A percentile compares a stretch with the other conserved stretches of the same genome.
These are phyloP conservation scores for Drosophila nigromelanica DNA, from an alignment of 1,140 invertebrate species.

Conservation along the genomic window DNA sequence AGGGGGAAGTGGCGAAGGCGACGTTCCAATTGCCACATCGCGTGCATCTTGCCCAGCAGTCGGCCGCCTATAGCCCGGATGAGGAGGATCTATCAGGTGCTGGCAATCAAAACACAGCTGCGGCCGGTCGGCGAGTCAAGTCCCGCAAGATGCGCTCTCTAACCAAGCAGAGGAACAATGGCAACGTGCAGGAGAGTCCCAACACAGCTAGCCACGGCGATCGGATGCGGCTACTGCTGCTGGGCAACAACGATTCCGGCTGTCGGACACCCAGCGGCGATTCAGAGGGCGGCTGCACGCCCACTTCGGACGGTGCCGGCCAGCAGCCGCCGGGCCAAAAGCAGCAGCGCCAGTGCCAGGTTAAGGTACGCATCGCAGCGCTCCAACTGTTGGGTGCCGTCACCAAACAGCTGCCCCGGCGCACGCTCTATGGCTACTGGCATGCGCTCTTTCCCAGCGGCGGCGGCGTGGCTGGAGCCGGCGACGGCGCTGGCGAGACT, in stretches of 20 bases:
- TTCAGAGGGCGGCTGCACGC: constrained; percentile 85
- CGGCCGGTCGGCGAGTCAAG: constrained; percentile 80
- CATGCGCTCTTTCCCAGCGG: constrained; percentile 86
- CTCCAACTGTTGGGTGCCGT: constrained; percentile 84
- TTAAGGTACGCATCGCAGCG: constrained; percentile 85
- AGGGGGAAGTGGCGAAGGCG: constrained; percentile 64
- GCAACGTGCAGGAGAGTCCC: constrained; percentile 43
- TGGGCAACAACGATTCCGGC: constrained; percentile 37
- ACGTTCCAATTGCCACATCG: constrained; percentile 84
- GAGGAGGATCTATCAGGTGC: constrained; percentile 69
- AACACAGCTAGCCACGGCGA: constrained; percentile 35
- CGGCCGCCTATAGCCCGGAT: constrained; percentile 69
- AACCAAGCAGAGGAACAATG: constrained; percentile 67
- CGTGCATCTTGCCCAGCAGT: constrained; percentile 85
- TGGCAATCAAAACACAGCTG: constrained; percentile 14
- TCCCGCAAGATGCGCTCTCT: constrained; percentile 82
- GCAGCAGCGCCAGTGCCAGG: constrained; percentile 58
- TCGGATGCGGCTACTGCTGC: constrained; percentile 38
- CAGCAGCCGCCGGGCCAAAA: constrained; percentile 52
- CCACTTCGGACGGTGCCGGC: constrained; percentile 68
- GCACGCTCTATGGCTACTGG: constrained; percentile 90
- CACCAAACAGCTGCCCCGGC: constrained; percentile 79
- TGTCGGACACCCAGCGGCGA: constrained; percentile 80
- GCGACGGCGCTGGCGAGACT: constrained; percentile 45
- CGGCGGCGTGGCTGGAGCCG: neutral